A percentile compares a stretch with the other conserved stretches of the same genome.
phyloP scores from a whole-genome alignment of 1,140 invertebrate species.

The Venturia canescens region DNA sequence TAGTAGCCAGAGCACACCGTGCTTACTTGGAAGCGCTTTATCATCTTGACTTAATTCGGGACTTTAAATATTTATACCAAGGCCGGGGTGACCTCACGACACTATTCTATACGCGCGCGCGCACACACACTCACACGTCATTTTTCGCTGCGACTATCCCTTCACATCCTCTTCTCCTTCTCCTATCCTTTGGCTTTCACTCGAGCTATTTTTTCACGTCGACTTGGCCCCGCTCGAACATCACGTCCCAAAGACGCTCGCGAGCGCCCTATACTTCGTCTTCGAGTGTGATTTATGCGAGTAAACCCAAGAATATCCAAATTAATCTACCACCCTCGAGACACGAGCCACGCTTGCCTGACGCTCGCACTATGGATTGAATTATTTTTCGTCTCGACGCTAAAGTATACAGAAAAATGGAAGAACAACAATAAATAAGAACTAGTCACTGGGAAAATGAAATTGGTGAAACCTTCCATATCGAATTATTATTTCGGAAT shows the following conservation, averaged over 20 bases:
- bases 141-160: conserved; percentile 13
- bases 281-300: conserved; percentile 60
- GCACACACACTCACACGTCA: not conserved
- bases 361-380: conserved; percentile 40
- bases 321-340: conserved; percentile 50
- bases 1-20: conserved; percentile 64
- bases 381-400: conserved; percentile 40
- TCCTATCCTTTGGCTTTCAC: conserved; percentile 38
- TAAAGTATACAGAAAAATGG: not conserved
- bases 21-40: conserved; percentile 68
- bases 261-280: conserved; percentile 25
- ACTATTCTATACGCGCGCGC: conserved; percentile 23
- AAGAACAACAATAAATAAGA: not conserved
- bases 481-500: no score
- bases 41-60: conserved; percentile 71
- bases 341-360: not conserved
- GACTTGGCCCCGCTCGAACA: conserved; percentile 17
- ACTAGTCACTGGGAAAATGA: not conserved
- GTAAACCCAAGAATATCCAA: conserved; percentile 57
- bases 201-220: conserved; percentile 65
- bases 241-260: conserved; percentile 41
- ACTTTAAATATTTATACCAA: conserved; percentile 73
- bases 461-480: not conserved
- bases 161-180: conserved; percentile 7
- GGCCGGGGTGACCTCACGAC: conserved; percentile 68